Base-by-base conservation (phyloP, 2,113 vertebrate genomes). In the Aix galericulata region DNA sequence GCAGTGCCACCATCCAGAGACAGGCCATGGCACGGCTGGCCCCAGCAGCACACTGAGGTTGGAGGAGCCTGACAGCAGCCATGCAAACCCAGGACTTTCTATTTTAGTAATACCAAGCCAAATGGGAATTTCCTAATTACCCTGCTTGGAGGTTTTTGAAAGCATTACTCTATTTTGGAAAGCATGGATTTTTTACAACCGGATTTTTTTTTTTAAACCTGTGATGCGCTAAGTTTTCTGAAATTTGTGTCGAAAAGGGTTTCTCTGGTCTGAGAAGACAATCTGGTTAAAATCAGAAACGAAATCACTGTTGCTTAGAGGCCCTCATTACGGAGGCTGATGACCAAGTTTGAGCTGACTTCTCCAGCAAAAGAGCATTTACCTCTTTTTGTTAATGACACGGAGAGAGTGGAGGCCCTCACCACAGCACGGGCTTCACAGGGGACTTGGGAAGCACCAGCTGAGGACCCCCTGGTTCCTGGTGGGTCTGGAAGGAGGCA, bases 21-120 rank as follows among this genome's bases (percentile, higher is more conserved):
- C 0, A 2, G 27, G 8, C 0, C 0, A 27, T 36, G 38, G 29
- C 77, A 67, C 22, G 55, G 66, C 29, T 0, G 3, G 62, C n/a
- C 48, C 42, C 40, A 32, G 40, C 40, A 78, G 26, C 53, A 77
- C 62, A 20, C 16, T 5, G 7, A 68, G 20, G 48, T 3, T 88
- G 78, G 55, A 74, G 32, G 12, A 79, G 23, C 36, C 36, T 69
- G 48, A 27, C 22, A 58, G 34, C 34, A 58, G 32, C 73, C 46
- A 42, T 23, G 31, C 34, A 79, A 79, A 46, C 63, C 46, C 27
- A 46, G 50, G 60, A n/a, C 60, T 75, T 88, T 69, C 73, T 79
- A 8, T 87, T 87, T 79, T 13, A 68, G 27, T n/a, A 62, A 82
- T 64, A 36, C 8, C 18, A 50, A 55, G 42, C 38, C 58, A 55